Evolutionary conservation across 2,113 vertebrate genomes (phyloP).

Genomic region (Anarhynchus alexandrinus): DNA sequence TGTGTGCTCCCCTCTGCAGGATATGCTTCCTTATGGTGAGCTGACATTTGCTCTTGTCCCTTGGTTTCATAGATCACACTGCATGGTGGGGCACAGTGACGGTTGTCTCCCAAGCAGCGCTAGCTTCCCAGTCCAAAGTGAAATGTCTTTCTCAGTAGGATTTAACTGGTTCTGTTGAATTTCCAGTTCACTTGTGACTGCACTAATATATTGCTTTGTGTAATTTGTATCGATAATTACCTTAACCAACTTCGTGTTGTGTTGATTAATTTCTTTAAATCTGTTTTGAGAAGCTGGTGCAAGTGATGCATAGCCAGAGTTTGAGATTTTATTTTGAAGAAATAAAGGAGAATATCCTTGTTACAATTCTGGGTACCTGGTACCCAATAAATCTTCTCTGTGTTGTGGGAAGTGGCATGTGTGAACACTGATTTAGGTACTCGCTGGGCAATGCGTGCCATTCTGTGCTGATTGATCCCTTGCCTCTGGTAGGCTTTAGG

Average conservation of each 20-base stretch:
- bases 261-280: neutral
- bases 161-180: neutral
- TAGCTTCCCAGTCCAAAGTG: neutral
- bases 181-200: neutral
- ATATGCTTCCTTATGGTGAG: neutral
- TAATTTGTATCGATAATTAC: neutral
- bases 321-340: neutral
- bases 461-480: neutral
- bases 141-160: neutral
- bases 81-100: neutral
- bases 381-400: neutral
- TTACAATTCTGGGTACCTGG: neutral
- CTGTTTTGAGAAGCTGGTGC: neutral
- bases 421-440: neutral
- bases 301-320: neutral
- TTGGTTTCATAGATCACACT: neutral
- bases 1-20: neutral
- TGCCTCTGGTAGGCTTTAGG: neutral
- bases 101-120: neutral
- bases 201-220: neutral
- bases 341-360: neutral
- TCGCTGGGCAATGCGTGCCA: neutral
- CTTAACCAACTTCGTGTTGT: neutral
- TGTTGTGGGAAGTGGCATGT: neutral
- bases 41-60: neutral